phyloP scores from a whole-genome alignment of 2,113 vertebrate genomes.

The Megaceryle maxima region DNA sequence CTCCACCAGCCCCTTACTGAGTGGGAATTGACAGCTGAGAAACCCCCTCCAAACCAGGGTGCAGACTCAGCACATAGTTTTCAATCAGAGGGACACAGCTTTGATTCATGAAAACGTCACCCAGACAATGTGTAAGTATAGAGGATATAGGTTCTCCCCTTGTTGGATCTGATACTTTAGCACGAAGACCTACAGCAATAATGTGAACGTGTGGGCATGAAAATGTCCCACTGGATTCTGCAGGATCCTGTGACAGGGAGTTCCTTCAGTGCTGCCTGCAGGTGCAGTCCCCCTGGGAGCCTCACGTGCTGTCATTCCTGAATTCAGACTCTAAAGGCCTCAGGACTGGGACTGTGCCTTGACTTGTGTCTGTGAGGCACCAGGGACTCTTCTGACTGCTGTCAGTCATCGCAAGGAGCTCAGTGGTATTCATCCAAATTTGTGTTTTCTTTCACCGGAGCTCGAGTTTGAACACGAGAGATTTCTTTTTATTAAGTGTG shows the following conservation, averaged over 20 bases:
- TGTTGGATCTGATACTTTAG: not conserved
- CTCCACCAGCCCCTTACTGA: not conserved
- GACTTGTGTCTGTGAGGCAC: slow-evolving; percentile 34
- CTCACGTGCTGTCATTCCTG: not conserved
- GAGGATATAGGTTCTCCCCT: not conserved
- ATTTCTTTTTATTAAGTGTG: not conserved
- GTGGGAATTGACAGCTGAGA: not conserved
- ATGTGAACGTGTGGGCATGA: rapidly evolving
- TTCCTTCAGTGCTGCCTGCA: not conserved
- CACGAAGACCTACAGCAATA: not conserved
- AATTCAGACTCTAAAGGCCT: not conserved
- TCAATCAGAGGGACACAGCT: not conserved
- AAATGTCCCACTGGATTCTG: not conserved
- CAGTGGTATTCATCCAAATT: not conserved
- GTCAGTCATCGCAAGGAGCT: not conserved
- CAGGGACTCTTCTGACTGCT: not conserved
- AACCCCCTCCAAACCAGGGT: not conserved
- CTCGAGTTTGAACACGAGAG: not conserved
- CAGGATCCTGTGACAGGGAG: not conserved
- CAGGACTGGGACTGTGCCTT: slow-evolving; percentile 9
- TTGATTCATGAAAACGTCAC: not conserved
- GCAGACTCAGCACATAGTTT: not conserved
- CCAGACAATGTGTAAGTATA: not conserved
- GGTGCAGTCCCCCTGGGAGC: not conserved
- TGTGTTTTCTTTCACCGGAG: slow-evolving; percentile 15